Conservation (phyloP, 2,888 invertebrate genomes). For the Andricus curvator region DNA sequence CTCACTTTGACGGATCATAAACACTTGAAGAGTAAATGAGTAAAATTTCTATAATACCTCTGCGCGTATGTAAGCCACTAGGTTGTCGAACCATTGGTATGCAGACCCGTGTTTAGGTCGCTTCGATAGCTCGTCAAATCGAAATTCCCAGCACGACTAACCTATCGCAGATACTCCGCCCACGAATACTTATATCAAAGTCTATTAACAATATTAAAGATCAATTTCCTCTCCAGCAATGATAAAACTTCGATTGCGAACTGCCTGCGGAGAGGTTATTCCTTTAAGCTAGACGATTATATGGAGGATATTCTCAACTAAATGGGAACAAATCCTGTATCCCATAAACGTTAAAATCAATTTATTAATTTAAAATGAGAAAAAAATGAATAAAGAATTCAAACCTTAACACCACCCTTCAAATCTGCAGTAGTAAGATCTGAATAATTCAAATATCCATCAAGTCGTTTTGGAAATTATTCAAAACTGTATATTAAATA, state of each 20-base stretch:
- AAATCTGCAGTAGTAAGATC: background rate
- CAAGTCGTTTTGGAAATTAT: background rate
- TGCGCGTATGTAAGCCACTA: constrained; percentile 64
- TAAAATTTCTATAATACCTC: constrained; percentile 44
- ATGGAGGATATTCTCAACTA: background rate
- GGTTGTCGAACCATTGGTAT: constrained; percentile 68
- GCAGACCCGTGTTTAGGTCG: constrained; percentile 60
- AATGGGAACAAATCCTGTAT: background rate
- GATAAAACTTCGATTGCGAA: constrained; percentile 22
- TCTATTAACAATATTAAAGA: constrained; percentile 61
- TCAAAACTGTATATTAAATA: too few relatives aligned
- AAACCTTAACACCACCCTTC: background rate
- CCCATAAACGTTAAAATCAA: background rate
- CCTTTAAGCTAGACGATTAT: background rate
- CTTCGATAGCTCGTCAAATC: constrained; percentile 61
- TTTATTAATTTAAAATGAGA: background rate
- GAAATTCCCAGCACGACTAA: constrained; percentile 68
- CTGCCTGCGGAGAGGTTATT: background rate
- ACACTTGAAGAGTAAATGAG: background rate
- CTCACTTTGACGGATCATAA: background rate
- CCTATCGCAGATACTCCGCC: constrained; percentile 60
- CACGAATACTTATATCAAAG: constrained; percentile 64
- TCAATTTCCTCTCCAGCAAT: constrained; percentile 50
- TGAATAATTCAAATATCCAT: background rate
- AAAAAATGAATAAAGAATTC: background rate